These are phyloP conservation scores for Folsomia manolachei DNA, from an alignment of 2,888 invertebrate genomes.

Conservation along the genomic window DNA sequence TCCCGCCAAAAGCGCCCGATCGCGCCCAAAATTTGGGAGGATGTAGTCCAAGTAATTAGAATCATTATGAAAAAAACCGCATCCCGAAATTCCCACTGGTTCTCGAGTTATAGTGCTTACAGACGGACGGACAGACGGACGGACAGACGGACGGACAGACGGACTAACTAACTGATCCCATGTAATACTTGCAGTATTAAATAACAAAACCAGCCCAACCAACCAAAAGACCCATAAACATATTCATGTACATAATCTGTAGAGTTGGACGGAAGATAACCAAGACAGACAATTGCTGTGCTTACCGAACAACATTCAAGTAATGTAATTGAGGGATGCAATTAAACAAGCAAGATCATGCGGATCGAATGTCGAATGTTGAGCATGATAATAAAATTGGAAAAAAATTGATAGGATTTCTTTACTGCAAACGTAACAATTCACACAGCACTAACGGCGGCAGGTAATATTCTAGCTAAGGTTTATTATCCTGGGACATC, in stretches of 20 bases:
- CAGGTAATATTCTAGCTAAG: not conserved
- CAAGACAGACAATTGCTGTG: no score
- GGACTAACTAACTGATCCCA: no score
- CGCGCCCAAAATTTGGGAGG: not conserved
- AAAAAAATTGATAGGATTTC: constrained; percentile 19
- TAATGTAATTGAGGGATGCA: constrained; percentile 20
- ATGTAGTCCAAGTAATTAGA: not conserved
- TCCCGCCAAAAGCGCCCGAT: no score
- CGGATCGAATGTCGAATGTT: constrained; percentile 34
- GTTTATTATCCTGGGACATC: not conserved
- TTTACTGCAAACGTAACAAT: not conserved
- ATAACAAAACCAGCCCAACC: no score
- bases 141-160: no score
- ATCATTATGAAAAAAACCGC: not conserved
- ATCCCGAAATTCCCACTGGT: not conserved
- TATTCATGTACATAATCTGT: no score
- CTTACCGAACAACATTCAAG: not conserved
- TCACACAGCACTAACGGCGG: not conserved
- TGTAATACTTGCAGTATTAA: no score
- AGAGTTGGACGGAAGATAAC: no score
- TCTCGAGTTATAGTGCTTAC: not conserved
- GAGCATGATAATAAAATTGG: constrained; percentile 2
- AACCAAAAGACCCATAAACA: no score
- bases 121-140: not conserved
- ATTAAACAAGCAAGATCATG: constrained; percentile 40